Conservation (phyloP, 2,113 vertebrate genomes). For the Oreochromis spilurus region DNA sequence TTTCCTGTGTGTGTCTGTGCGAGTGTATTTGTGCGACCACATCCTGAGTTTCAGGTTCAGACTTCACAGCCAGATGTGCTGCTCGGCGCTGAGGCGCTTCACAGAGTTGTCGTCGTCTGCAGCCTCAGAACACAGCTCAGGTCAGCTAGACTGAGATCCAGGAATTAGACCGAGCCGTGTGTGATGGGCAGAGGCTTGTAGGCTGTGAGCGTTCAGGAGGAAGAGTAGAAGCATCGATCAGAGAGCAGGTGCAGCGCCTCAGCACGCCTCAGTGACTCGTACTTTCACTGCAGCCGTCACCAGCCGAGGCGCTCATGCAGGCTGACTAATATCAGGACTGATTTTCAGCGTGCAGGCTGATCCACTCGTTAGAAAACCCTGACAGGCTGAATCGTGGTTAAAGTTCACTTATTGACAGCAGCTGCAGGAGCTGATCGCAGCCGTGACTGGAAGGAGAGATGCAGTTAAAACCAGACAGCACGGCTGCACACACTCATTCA, state of each 20-base stretch:
- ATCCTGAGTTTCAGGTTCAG: conserved; percentile 63
- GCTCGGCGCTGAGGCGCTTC: background rate
- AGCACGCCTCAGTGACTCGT: background rate
- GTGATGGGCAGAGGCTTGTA: background rate
- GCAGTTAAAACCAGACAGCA: accelerated
- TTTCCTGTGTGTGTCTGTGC: conserved; percentile 24
- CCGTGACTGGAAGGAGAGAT: accelerated
- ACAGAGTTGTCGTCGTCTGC: background rate
- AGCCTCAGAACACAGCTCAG: background rate
- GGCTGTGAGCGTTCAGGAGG: accelerated
- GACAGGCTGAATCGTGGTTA: background rate
- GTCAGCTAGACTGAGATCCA: background rate
- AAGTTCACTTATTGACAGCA: background rate
- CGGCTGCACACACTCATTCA: background rate
- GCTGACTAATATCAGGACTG: background rate
- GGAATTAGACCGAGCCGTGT: background rate
- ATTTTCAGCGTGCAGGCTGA: background rate
- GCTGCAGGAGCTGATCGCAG: background rate
- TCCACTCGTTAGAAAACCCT: accelerated
- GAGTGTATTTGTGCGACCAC: conserved; percentile 32
- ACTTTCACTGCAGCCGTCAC: background rate
- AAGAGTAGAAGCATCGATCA: background rate
- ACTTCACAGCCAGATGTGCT: conserved; percentile 44
- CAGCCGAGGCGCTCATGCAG: background rate
- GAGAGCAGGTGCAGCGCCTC: background rate